A percentile compares a stretch with the other conserved stretches of the same genome.
Evolutionary conservation across 2,888 invertebrate genomes (phyloP).

Genomic region (Conomelus anceps): DNA sequence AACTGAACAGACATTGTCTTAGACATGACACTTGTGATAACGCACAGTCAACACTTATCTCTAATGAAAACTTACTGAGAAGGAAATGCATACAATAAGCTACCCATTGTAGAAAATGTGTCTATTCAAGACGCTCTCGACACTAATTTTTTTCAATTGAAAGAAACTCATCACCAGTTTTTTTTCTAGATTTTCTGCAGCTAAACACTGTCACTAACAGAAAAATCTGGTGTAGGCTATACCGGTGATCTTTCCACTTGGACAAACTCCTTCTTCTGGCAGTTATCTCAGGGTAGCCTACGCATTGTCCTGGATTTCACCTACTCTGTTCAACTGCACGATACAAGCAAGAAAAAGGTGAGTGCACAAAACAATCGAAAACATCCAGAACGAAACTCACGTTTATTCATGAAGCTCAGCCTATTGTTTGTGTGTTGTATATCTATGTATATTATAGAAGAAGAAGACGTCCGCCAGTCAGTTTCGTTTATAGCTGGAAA

Average conservation of each 20-base stretch:
- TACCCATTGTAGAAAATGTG: neutral
- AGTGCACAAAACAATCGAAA: neutral
- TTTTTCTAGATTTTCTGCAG: neutral
- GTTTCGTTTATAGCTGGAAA: conserved; percentile 6
- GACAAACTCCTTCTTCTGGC: neutral
- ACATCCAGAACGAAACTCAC: neutral
- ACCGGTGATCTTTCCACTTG: neutral
- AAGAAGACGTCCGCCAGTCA: neutral
- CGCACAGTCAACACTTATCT: neutral
- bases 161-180: neutral
- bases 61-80: neutral
- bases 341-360: neutral
- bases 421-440: neutral
- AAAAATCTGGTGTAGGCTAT: neutral
- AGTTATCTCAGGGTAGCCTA: neutral
- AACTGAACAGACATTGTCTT: neutral
- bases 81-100: neutral
- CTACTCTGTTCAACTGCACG: neutral
- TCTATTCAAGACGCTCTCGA: neutral
- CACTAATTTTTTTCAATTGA: neutral
- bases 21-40: neutral
- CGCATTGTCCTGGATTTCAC: neutral
- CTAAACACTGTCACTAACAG: neutral
- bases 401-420: neutral
- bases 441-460: neutral